Evolutionary conservation across 2,113 vertebrate species (phyloP).

Genomic region (Marmota flaviventris): DNA sequence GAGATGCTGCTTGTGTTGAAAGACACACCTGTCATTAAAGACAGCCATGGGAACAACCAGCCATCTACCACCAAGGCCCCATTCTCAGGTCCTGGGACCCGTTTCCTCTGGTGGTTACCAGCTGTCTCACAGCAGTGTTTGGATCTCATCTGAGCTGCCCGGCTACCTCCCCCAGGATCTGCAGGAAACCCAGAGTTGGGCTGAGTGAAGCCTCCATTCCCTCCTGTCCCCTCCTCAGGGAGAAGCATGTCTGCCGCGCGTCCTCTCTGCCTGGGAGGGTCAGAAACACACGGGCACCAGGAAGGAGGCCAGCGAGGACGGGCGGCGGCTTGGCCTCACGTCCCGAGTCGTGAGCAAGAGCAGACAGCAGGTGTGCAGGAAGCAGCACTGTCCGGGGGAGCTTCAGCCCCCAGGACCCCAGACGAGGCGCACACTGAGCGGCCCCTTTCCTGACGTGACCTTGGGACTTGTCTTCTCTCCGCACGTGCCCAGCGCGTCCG

Average conservation of each 20-base stretch:
- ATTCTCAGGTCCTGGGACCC: slow-evolving; percentile 65
- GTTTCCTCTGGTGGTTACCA: slow-evolving; percentile 66
- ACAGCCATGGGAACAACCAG: slow-evolving; percentile 17
- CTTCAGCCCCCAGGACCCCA: background rate
- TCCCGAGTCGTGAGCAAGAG: background rate
- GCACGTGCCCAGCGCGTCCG: rapidly evolving
- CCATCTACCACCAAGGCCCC: background rate
- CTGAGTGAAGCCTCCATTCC: rapidly evolving
- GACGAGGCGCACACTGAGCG: rapidly evolving
- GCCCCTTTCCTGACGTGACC: rapidly evolving
- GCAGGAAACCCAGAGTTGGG: background rate
- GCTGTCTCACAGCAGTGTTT: slow-evolving; percentile 70
- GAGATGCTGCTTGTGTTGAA: background rate
- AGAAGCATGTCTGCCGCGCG: slow-evolving; percentile 62
- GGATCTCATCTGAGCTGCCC: slow-evolving; percentile 76
- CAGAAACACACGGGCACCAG: background rate
- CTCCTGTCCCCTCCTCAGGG: slow-evolving; percentile 23
- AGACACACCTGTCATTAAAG: slow-evolving; percentile 73
- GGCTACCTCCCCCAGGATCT: background rate
- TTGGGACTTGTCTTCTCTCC: background rate
- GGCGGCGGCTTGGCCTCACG: rapidly evolving
- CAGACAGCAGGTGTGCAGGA: background rate
- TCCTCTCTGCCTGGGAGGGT: slow-evolving; percentile 49
- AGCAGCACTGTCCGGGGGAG: rapidly evolving
- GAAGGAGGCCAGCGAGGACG: background rate